These are phyloP conservation scores for Hypomesus transpacificus DNA, from an alignment of 2,113 vertebrate genomes.

Conservation along the genomic window DNA sequence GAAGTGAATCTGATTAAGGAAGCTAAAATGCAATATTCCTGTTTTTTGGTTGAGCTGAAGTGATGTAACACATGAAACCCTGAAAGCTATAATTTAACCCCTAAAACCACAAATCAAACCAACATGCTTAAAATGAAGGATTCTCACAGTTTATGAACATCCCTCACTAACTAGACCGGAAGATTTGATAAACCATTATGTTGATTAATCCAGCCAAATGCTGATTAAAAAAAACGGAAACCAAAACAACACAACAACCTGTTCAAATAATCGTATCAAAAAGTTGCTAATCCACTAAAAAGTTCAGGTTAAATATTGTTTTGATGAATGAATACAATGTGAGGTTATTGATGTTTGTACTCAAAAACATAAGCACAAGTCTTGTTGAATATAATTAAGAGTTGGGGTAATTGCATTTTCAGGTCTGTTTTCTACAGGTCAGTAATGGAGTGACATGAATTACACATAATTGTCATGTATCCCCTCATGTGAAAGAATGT, in stretches of 20 bases:
- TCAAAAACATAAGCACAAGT: constrained; percentile 53
- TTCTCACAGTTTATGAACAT: constrained; percentile 46
- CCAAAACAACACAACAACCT: constrained; percentile 57
- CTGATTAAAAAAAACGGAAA: constrained; percentile 75
- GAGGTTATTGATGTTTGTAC: constrained; percentile 43
- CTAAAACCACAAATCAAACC: constrained; percentile 12
- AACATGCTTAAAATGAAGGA: constrained; percentile 22
- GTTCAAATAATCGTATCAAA: constrained; percentile 62
- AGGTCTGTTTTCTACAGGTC: constrained; percentile 64
- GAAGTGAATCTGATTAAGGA: too few relatives aligned
- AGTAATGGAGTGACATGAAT: constrained; percentile 79
- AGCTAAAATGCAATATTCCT: too few relatives aligned
- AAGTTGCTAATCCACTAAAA: constrained; percentile 64
- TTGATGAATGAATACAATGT: constrained; percentile 30
- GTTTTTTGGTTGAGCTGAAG: too few relatives aligned
- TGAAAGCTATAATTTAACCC: constrained; percentile 9
- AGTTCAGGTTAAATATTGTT: constrained; percentile 40
- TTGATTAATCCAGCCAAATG: constrained; percentile 80
- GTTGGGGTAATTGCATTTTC: constrained; percentile 60
- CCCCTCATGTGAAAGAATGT: constrained; percentile 67
- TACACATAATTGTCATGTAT: constrained; percentile 72
- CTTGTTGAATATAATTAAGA: constrained; percentile 60
- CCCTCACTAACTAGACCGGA: constrained; percentile 68
- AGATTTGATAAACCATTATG: constrained; percentile 75
- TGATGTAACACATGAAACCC: too few relatives aligned